These are phyloP conservation scores for Perizoma flavofasciatum DNA, from an alignment of 2,888 invertebrate species.

Conservation along the genomic window DNA sequence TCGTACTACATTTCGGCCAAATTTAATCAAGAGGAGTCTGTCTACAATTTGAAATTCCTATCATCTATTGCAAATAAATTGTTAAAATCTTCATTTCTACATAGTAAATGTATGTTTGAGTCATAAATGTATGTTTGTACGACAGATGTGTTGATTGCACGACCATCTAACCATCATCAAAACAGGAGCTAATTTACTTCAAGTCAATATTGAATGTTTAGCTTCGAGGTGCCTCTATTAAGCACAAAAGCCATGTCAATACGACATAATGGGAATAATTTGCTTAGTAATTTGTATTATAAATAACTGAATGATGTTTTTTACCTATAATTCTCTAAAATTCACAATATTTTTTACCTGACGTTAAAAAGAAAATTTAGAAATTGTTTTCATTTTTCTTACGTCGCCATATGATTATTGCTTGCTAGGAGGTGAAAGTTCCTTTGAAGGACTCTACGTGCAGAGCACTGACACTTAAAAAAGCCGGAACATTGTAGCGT, in stretches of 20 bases:
- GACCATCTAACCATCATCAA: constrained; percentile 31
- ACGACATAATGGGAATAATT: constrained; percentile 34
- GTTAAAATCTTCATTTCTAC: too few relatives aligned
- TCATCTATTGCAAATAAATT: constrained; percentile 13
- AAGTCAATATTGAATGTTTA: constrained; percentile 35
- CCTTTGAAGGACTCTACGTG: too few relatives aligned
- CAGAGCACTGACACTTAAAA: too few relatives aligned
- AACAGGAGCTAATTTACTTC: constrained; percentile 35
- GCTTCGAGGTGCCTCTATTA: constrained; percentile 34
- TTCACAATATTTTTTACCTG: too few relatives aligned
- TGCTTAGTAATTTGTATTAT: constrained; percentile 36
- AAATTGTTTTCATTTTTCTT: too few relatives aligned
- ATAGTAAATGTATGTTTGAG: too few relatives aligned
- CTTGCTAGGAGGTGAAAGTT: too few relatives aligned
- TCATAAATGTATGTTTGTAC: constrained; percentile 31
- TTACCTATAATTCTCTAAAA: neutral
- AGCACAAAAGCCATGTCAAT: constrained; percentile 37
- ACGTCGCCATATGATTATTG: too few relatives aligned
- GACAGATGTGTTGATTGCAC: constrained; percentile 31
- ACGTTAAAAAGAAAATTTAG: too few relatives aligned
- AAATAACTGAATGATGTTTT: neutral
- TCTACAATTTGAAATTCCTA: constrained; percentile 15
- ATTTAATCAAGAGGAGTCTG: neutral
- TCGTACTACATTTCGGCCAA: neutral
- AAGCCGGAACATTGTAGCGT: too few relatives aligned